Evolutionary conservation across 2,797 vertebrate genomes (phyloP), one percentile per base, ranked within the genome.

Genomic region (Gallinago solitaria): DNA sequence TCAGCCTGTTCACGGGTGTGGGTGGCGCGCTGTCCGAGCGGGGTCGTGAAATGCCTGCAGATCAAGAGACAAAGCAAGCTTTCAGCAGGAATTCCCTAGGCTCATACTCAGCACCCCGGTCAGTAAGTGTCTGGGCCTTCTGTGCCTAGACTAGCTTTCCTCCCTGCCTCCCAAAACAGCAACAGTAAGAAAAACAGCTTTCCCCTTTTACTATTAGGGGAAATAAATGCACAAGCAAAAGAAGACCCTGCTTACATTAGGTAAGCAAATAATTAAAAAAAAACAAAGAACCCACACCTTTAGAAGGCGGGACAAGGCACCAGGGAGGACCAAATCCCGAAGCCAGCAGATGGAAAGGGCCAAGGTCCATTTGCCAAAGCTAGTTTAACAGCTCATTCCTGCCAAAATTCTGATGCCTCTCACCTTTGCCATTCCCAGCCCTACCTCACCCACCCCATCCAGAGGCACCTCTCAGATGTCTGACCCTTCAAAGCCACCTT

Each of bases 1-100:
- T 99, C 86, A 99, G 95, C 88, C 98, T 97, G 85, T 98, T 99
- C 37, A 99, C 98, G 0, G 99, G 99, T 1, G 98, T 99, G 91
- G 99, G 99, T 0, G 99, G 99, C 41, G 99, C 99, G 25, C 99
- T 99, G 82, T 99, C 99, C 32, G 99, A 98, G 8, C 99, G 98
- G 50, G 99, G 99, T 21, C 99, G 98, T 37, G 99, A 99, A 95
- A 99, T 98, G 93, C 99, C 99, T 97, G 91, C 0, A 28, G 35
- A n/a, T 5, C 6, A 47, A 59, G 9, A 45, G 43, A 76, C 3
- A 86, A 47, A 80, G 65, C 76, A 64, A 59, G 17, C 20, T 56
- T 43, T 83, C 64, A 93, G 47, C 67, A 35, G 9, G 5, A 27
- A 19, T 16, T 47, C 82, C 47, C 20, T 0, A 16, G n/a, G 41